Evolutionary conservation across 2,888 invertebrate genomes (phyloP), one percentile per base, ranked within the genome.

Genomic region (Melolontha melolontha): DNA sequence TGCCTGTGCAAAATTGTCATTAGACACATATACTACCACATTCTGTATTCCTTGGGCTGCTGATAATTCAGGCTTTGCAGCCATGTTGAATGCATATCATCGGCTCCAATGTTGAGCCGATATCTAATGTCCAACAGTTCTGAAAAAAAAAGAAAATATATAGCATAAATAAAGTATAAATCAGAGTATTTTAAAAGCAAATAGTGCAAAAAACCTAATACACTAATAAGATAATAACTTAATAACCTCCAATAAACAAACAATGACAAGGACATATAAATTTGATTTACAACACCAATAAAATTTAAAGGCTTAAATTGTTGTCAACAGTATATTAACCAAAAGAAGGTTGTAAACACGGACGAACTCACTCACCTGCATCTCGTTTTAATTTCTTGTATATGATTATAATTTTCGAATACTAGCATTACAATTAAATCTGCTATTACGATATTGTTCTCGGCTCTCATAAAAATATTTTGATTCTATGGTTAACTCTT

Each of bases 31-130:
- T 70, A 87, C 87, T 83, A 86, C 84, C 77, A 87, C 86, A 82
- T 86, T 86, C 75, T 86, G 86, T 70, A 86, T 84, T 81, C 84
- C 84, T 80, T 84, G 83, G 73, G 79, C 77, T 72, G 81, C 86
- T 85, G 87, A 86, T 84, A 90, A 88, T 86, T 90, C 91, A 90
- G 91, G 89, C 90, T 91, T 90, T 87, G 89, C 89, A 86, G 90
- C 89, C 90, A 91, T 91, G 86, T 87, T 89, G 86, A 86, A 87
- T 87, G 86, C 88, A 89, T 90, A 90, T 90, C 90, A 90, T 89
- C 88, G 88, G 86, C 84, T 84, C 84, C 84, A 83, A 81, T 82
- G 79, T 82, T 85, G 85, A 83, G 82, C 82, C 80, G 78, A 76
- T 76, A 78, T 78, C 79, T 78, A 84, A 75, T 78, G 79, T 78